These are phyloP conservation scores for Botrylloides violaceus DNA, from an alignment of 23 tunicate genomes.

Conservation along the genomic window DNA sequence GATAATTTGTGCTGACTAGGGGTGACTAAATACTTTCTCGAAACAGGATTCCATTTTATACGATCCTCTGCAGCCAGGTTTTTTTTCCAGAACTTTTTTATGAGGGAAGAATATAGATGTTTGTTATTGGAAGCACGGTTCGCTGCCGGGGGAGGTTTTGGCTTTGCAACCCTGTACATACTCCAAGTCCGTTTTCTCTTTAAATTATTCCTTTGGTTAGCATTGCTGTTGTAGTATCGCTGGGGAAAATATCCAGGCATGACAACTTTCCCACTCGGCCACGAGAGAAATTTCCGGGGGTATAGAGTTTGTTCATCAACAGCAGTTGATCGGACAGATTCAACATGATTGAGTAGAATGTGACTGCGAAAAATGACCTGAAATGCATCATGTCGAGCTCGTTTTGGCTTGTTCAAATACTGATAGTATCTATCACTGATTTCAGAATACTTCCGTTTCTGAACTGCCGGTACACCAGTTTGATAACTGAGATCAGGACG, in stretches of 20 bases:
- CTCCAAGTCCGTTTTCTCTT: conserved; percentile 1
- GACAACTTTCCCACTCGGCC: conserved; percentile 6
- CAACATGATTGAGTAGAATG: not conserved
- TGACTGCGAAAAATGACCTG: not conserved
- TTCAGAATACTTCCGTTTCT: not conserved
- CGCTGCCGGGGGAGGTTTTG: not conserved
- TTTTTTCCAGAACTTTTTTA: not conserved
- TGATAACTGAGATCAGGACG: too few species aligned
- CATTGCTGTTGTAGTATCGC: not conserved
- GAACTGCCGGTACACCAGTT: not conserved
- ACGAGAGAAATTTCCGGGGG: not conserved
- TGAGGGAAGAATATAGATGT: not conserved
- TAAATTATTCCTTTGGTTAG: not conserved
- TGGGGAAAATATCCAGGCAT: conserved; percentile 2
- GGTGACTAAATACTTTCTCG: not conserved
- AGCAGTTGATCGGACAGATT: not conserved
- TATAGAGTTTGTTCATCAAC: not conserved
- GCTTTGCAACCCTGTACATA: not conserved
- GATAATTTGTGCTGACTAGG: not conserved
- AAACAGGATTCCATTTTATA: not conserved
- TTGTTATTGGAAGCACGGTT: not conserved
- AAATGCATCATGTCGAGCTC: conserved; percentile 19
- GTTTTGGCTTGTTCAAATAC: conserved; percentile 20
- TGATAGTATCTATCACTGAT: conserved; percentile 8
- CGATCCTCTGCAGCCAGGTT: not conserved